phyloP scores from a whole-genome alignment of 2,113 vertebrate species.

The Hemiprocne comata region DNA sequence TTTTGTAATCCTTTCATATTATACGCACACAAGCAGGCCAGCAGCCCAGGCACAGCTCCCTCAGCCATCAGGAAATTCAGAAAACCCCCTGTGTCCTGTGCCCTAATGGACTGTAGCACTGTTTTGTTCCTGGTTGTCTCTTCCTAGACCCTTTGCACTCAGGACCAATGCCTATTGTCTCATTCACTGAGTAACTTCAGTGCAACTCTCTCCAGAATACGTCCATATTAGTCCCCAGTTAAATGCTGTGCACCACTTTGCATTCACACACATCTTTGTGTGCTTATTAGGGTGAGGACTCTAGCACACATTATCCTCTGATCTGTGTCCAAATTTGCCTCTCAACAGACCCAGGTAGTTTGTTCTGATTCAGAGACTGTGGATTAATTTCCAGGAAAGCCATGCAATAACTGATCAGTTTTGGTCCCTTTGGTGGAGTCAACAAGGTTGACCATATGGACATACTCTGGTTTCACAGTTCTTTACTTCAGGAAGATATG shows the following conservation, averaged over 20 bases:
- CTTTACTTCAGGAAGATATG: neutral
- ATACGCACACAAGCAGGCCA: neutral
- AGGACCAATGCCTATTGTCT: neutral
- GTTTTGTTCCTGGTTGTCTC: neutral
- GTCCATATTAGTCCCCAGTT: neutral
- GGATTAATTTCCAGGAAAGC: neutral
- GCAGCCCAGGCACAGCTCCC: neutral
- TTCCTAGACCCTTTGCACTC: neutral
- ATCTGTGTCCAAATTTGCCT: neutral
- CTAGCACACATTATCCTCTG: neutral
- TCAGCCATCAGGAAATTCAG: neutral
- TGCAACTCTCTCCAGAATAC: neutral
- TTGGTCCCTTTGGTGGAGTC: fast-evolving
- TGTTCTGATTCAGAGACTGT: neutral
- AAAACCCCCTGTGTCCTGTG: neutral
- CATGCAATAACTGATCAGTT: neutral
- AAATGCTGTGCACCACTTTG: neutral
- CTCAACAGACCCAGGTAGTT: neutral
- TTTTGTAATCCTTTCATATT: neutral
- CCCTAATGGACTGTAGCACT: neutral
- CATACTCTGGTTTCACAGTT: neutral
- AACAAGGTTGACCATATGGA: neutral
- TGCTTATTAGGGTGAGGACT: neutral
- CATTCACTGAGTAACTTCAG: neutral
- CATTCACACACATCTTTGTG: neutral